A percentile compares a stretch with the other conserved stretches of the same genome.
These are phyloP conservation scores for Caenorhabditis tropicalis DNA, from an alignment of 1,140 invertebrate species.

Conservation along the genomic window DNA sequence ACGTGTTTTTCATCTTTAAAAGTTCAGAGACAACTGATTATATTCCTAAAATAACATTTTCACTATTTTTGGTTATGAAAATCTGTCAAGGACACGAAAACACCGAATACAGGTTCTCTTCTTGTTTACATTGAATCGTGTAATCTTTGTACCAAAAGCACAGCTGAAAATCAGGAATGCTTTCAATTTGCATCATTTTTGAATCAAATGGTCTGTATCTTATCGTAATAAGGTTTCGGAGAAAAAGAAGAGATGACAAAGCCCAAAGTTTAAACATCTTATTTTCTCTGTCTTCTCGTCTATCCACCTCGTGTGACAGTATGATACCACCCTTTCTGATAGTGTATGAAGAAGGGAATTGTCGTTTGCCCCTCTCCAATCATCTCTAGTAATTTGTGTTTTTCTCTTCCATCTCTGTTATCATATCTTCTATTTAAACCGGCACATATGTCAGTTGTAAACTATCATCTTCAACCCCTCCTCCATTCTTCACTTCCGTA, in stretches of 20 bases:
- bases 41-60: background rate
- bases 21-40: background rate
- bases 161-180: background rate
- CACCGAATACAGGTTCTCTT: background rate
- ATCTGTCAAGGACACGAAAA: background rate
- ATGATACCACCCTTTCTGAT: slow-evolving; percentile 36
- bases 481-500: background rate
- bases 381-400: background rate
- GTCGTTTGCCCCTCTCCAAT: slow-evolving; percentile 22
- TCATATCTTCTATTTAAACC: slow-evolving; percentile 44
- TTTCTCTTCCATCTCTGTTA: slow-evolving; percentile 9
- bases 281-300: slow-evolving; percentile 31
- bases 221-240: slow-evolving; percentile 20
- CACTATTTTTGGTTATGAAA: background rate
- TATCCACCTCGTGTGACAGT: slow-evolving; percentile 30
- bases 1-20: background rate
- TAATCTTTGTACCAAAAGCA: background rate
- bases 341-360: background rate
- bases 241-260: slow-evolving; percentile 10
- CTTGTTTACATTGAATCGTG: background rate
- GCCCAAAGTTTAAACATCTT: slow-evolving; percentile 42
- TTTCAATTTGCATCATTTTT: background rate
- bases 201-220: slow-evolving; percentile 32
- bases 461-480: slow-evolving; percentile 27
- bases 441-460: slow-evolving; percentile 36